These are phyloP conservation scores for Premnoplex brunnescens DNA, from an alignment of 2,797 vertebrate genomes.

Conservation along the genomic window DNA sequence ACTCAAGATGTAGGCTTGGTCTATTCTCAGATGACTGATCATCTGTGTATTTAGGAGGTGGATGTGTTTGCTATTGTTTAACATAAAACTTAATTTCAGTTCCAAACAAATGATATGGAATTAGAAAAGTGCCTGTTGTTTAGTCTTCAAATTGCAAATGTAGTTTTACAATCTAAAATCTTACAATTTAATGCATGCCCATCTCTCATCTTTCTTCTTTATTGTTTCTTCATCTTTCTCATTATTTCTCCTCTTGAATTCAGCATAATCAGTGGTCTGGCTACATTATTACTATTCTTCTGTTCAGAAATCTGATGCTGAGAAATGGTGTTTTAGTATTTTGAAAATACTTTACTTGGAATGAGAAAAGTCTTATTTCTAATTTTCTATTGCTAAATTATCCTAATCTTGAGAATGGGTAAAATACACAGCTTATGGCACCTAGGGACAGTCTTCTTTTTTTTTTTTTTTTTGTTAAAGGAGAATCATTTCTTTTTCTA, in stretches of 20 bases:
- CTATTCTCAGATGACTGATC: not conserved
- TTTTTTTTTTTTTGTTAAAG: not conserved
- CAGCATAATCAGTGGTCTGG: not conserved
- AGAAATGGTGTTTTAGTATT: not conserved
- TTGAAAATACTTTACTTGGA: not conserved
- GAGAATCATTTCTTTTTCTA: not conserved
- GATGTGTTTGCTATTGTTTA: not conserved
- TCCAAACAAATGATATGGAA: not conserved
- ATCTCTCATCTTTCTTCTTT: not conserved
- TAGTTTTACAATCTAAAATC: not conserved
- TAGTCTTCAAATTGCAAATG: not conserved
- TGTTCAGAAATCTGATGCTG: not conserved
- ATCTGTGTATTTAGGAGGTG: not conserved
- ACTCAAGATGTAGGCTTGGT: accelerated
- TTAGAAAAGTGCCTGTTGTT: not conserved
- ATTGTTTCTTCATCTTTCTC: not conserved
- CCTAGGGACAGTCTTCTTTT: not conserved
- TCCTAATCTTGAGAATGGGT: not conserved
- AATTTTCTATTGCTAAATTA: not conserved
- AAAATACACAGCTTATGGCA: not conserved
- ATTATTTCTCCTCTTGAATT: not conserved
- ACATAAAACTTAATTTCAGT: not conserved
- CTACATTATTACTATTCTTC: not conserved
- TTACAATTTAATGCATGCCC: not conserved
- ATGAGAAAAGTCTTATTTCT: not conserved